Evolutionary conservation across 2,888 invertebrate species (phyloP).

Genomic region (Theristus sp.): DNA sequence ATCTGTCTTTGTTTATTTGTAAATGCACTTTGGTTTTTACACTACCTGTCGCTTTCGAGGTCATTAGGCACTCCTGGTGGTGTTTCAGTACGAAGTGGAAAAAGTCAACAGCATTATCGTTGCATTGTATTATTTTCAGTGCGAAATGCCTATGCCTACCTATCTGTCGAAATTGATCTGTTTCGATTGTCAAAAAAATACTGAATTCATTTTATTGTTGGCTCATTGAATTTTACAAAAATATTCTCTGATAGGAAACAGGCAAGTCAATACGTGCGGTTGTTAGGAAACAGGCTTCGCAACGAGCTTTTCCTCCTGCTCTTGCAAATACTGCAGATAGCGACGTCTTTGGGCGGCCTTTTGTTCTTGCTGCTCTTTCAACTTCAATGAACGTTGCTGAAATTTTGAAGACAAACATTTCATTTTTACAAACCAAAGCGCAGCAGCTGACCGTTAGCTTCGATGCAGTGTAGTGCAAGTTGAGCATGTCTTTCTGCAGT

Average conservation of each 20-base stretch:
- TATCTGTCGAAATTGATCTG: too few species aligned
- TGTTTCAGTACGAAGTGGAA: too few species aligned
- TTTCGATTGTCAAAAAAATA: too few species aligned
- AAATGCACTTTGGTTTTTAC: too few species aligned
- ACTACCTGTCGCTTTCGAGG: too few species aligned
- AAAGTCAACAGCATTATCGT: too few species aligned
- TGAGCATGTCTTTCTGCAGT: constrained; percentile 3
- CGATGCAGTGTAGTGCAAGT: background rate
- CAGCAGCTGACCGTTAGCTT: background rate
- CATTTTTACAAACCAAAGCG: too few species aligned
- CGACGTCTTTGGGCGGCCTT: background rate
- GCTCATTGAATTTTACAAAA: background rate
- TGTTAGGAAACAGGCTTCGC: background rate
- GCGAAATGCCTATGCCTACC: too few species aligned
- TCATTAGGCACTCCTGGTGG: too few species aligned
- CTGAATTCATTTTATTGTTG: too few species aligned
- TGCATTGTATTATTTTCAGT: too few species aligned
- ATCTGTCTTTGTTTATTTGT: too few species aligned
- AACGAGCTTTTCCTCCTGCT: background rate
- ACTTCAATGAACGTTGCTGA: background rate
- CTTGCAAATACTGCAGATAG: background rate
- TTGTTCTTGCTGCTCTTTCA: background rate
- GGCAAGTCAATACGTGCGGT: background rate
- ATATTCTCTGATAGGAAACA: background rate
- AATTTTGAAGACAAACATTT: background rate